Evolutionary conservation across 2,797 vertebrate species (phyloP), one percentile per base, ranked within the genome.

Genomic region (Lerista edwardsae): DNA sequence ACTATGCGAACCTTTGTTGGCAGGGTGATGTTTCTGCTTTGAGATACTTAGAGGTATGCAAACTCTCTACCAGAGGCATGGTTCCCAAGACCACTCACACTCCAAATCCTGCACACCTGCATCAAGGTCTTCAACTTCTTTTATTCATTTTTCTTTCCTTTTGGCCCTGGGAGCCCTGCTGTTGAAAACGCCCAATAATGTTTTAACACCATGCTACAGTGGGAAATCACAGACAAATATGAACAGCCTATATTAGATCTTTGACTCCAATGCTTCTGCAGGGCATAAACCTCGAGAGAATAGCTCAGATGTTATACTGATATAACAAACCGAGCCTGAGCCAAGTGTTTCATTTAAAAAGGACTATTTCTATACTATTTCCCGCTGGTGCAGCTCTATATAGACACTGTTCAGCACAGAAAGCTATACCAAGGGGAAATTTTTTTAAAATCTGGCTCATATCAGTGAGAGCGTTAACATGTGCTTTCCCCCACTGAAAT

Each of bases 161-260:
- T 15, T 29, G 59, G 57, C 75, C 29, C 6, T 64, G 25, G 14
- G 25, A 10, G 25, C 34, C 19, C 0, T 36, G 15, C 39, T n/a
- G 31, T 5, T 41, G 14, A 77, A 77, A 39, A 77, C 2, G 21
- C 57, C 31, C 51, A 75, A 59, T 59, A 44, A 62, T 65, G 41
- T 47, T 65, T 67, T 51, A 62, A 59, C 75, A 77, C 29, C 36
- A 77, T 44, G 75, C 75, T 77, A 36, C 17, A n/a, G 25, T 19
- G 36, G 15, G 59, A 77, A 77, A 77, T n/a, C 57, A 19, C n/a
- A 77, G 75, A 59, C n/a, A 77, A 62, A 77, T 77, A 41, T 39
- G 27, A 47, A 41, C 29, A 62, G 27, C 23, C 17, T 62, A n/a
- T 29, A 76, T 76, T 61, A 64, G 36, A 27, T 61, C 59, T 75